These are phyloP conservation scores for Borostomias antarcticus DNA, from an alignment of 2,797 vertebrate genomes.

Conservation along the genomic window DNA sequence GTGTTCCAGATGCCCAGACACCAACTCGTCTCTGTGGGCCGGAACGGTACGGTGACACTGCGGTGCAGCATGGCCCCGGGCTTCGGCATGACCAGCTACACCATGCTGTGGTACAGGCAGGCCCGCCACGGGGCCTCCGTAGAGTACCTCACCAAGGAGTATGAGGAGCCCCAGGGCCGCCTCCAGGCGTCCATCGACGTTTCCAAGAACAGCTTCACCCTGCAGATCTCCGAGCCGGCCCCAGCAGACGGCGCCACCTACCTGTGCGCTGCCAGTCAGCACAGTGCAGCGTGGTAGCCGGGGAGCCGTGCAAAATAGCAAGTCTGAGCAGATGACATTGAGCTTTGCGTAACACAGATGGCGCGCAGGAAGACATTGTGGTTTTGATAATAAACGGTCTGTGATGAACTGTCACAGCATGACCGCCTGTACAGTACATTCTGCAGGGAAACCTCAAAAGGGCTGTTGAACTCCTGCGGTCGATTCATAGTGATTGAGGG, in stretches of 20 bases:
- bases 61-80: constrained; percentile 53
- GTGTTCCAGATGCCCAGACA: background rate
- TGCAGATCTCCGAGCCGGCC: constrained; percentile 41
- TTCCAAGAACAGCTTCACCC: constrained; percentile 56
- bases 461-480: too few species aligned
- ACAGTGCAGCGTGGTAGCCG: constrained; percentile 57
- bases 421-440: background rate
- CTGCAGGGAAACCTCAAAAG: background rate
- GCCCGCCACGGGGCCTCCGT: constrained; percentile 19
- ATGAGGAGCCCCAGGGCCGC: accelerated
- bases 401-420: background rate
- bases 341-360: background rate
- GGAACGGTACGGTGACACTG: constrained; percentile 22
- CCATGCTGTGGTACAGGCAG: constrained; percentile 71
- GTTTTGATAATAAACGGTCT: constrained; percentile 5
- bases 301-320: constrained; percentile 54
- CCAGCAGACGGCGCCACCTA: constrained; percentile 59
- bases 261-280: constrained; percentile 72
- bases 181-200: constrained; percentile 18
- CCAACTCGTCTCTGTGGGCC: background rate
- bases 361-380: constrained; percentile 35
- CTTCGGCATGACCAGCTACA: constrained; percentile 53
- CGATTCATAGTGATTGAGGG: background rate
- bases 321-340: background rate
- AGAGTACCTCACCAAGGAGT: constrained; percentile 52